Base-by-base conservation (phyloP, 2,113 vertebrate genomes). In the Pantherophis guttatus region DNA sequence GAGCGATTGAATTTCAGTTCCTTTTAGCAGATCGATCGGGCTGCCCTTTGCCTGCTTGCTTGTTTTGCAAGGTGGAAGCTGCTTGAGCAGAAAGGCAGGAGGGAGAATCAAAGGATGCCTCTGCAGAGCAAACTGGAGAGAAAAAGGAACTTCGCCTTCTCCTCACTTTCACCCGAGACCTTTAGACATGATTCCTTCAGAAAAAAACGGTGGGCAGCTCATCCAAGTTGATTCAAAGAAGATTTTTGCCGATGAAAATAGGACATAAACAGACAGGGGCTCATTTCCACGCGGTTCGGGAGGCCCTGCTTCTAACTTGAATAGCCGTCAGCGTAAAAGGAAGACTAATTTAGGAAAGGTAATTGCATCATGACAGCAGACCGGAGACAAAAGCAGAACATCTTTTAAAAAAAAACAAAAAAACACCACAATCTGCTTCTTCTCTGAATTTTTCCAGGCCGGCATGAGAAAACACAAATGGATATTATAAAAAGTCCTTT, bases 71-170 rank as follows among this genome's bases (percentile, higher is more conserved):
- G 70, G 13, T n/a, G 50, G 24, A 50, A 87, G 15, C 9, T 2
- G 50, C 26, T 53, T 29, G 44, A 48, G 24, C 50, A 53, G 86
- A 53, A 53, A 15, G 86, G 5, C 24, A 15, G 24, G 48, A 6
- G 0, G 6, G 50, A 8, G 5, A 54, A 50, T 52, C 3, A n/a
- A 50, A 29, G n/a, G 6, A 81, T 19, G 70, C 33, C 70, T 75
- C n/a, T 39, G 70, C n/a, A 39, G 15, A 54, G 12, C 3, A 50
- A 87, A 87, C 24, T n/a, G 50, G 48, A 8, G 24, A 87, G 24
- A 17, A 2, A 87, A 11, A 29, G 24, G 2, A 26, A 6, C 0
- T 3, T 7, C 48, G 0, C 44, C 48, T 24, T 5, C 23, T 21
- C 13, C 24, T 52, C 24, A 0, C 23, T 59, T 12, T 87, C 50